A percentile compares a stretch with the other conserved stretches of the same genome.
Evolutionary conservation across 2,888 invertebrate species (phyloP).

Genomic region (Palloptera scutellata): DNA sequence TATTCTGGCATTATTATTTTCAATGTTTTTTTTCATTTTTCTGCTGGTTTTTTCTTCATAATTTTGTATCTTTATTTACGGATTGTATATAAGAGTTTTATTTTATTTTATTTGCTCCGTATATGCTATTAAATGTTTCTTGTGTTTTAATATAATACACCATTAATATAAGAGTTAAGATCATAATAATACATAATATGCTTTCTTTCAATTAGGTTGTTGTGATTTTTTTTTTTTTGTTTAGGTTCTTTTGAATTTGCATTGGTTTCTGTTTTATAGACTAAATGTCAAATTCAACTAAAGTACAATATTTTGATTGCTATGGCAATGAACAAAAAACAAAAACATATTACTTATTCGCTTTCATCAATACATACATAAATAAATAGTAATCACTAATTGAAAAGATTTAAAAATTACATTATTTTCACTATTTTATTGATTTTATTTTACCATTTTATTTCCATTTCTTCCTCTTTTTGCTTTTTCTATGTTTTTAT

Average conservation of each 20-base stretch:
- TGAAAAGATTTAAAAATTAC: too few relatives aligned
- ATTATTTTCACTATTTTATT: conserved; percentile 16
- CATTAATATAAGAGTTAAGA: too few relatives aligned
- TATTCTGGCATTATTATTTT: too few relatives aligned
- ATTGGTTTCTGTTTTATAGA: neutral
- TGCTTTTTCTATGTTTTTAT: neutral
- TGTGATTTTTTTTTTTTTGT: conserved; percentile 5
- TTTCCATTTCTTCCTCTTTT: conserved; percentile 18
- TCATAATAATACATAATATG: too few relatives aligned
- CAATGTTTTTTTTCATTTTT: conserved; percentile 6
- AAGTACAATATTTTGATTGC: too few relatives aligned
- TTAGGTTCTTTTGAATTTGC: conserved; percentile 3
- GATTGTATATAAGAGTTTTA: too few relatives aligned
- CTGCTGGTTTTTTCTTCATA: conserved; percentile 11
- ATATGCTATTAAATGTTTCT: neutral
- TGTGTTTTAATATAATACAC: neutral
- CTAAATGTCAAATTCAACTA: neutral
- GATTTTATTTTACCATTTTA: conserved; percentile 21
- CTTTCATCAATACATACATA: conserved; percentile 15
- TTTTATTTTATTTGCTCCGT: too few relatives aligned
- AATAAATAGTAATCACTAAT: neutral
- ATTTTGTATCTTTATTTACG: too few relatives aligned
- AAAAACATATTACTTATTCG: conserved; percentile 1
- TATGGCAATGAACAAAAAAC: too few relatives aligned
- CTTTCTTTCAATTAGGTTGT: neutral